A percentile compares a stretch with the other conserved stretches of the same genome.
These are phyloP conservation scores for Erebia epiphron DNA, from an alignment of 2,888 invertebrate genomes.

Conservation along the genomic window DNA sequence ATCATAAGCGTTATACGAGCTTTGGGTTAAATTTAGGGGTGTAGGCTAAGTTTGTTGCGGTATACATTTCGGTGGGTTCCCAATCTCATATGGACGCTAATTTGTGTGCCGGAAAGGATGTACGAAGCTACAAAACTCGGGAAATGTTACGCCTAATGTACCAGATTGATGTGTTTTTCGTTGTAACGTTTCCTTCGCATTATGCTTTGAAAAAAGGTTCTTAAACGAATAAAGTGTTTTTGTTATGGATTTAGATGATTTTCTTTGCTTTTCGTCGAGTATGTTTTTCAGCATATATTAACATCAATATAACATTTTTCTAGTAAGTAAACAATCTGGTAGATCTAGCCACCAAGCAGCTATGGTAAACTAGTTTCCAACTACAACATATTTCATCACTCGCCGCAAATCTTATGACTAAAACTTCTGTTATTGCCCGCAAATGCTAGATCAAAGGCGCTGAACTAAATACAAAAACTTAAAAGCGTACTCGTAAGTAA, in stretches of 20 bases:
- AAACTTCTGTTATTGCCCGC: constrained; percentile 7
- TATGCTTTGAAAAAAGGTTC: constrained; percentile 17
- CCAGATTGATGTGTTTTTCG: constrained; percentile 45
- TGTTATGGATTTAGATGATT: constrained; percentile 12
- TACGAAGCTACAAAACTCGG: constrained; percentile 39
- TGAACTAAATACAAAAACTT: constrained; percentile 1
- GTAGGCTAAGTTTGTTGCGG: constrained; percentile 27
- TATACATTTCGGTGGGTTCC: constrained; percentile 41
- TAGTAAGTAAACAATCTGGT: background rate
- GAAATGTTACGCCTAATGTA: constrained; percentile 41
- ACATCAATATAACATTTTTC: background rate
- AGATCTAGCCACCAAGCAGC: background rate
- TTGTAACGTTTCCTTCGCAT: constrained; percentile 38
- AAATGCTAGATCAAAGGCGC: constrained; percentile 9
- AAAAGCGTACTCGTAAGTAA: too few species aligned
- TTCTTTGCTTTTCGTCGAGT: constrained; percentile 8
- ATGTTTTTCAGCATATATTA: background rate
- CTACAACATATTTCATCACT: background rate
- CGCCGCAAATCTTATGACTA: background rate
- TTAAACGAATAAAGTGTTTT: constrained; percentile 18
- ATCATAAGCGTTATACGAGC: background rate
- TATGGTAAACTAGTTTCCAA: constrained; percentile 14
- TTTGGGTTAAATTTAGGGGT: background rate
- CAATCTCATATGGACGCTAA: constrained; percentile 46
- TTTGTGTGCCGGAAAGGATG: constrained; percentile 41